Percentiles rank a stretch among this genome's conserved stretches.
phyloP scores from a whole-genome alignment of 2,113 vertebrate genomes.

The Marmota monax region DNA sequence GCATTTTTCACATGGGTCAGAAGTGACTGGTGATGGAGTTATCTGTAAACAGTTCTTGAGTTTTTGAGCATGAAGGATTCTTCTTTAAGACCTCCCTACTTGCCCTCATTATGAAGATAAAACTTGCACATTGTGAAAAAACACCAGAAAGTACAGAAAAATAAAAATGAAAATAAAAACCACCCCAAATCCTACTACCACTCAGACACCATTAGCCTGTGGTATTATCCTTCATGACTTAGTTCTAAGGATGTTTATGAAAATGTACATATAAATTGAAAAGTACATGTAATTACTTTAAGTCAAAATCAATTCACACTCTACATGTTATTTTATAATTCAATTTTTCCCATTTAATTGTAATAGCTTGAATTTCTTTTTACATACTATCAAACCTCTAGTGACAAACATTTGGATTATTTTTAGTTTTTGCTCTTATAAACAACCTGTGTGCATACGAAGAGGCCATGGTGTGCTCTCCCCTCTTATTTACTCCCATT shows the following conservation, averaged over 20 bases:
- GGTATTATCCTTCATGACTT: background rate
- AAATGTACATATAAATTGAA: background rate
- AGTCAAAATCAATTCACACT: background rate
- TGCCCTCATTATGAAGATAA: background rate
- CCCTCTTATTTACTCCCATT: background rate
- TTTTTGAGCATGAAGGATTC: background rate
- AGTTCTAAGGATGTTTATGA: background rate
- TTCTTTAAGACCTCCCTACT: background rate
- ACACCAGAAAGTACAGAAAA: background rate
- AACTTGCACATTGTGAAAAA: background rate
- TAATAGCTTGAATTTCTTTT: background rate
- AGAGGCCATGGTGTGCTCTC: background rate
- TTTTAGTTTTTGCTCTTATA: background rate
- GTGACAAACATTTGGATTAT: background rate
- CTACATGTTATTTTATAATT: background rate
- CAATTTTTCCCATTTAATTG: background rate
- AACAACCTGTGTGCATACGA: background rate
- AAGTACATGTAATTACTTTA: slow-evolving; percentile 27
- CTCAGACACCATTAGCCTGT: background rate
- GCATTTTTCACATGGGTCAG: background rate
- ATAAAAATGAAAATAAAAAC: slow-evolving; percentile 3
- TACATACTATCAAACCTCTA: background rate
- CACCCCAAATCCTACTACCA: background rate
- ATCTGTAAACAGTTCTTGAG: background rate
- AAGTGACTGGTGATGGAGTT: background rate